Percentiles rank a stretch among this genome's conserved stretches.
These are phyloP conservation scores for Phalangium opilio DNA, from an alignment of 2,888 invertebrate species.

Conservation along the genomic window DNA sequence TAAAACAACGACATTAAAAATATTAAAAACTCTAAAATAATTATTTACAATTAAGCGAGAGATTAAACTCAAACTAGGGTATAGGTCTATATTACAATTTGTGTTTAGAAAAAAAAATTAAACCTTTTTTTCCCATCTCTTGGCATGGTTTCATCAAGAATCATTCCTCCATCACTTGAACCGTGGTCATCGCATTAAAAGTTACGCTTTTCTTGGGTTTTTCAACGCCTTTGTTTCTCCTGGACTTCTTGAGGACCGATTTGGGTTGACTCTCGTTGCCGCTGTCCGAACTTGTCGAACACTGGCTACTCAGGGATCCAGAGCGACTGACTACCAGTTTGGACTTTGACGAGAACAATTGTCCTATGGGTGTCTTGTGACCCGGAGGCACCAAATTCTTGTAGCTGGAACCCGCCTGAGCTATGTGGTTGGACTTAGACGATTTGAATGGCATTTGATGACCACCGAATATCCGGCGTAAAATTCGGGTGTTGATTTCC, in stretches of 20 bases:
- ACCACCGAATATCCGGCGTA: background rate
- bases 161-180: slow-evolving; percentile 16
- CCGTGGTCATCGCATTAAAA: slow-evolving; percentile 15
- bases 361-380: background rate
- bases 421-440: background rate
- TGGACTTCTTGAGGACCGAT: slow-evolving; percentile 15
- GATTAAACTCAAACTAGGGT: too few species aligned
- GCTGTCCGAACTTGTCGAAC: slow-evolving; percentile 14
- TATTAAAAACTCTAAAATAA: too few species aligned
- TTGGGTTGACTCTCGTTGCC: slow-evolving; percentile 16
- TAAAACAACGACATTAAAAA: too few species aligned
- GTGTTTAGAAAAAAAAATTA: too few species aligned
- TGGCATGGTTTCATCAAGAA: background rate
- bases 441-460: background rate
- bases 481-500: background rate
- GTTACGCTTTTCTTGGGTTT: slow-evolving; percentile 13
- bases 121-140: background rate
- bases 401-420: too few species aligned
- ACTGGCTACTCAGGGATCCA: slow-evolving; percentile 16
- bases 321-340: slow-evolving; percentile 12
- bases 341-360: background rate
- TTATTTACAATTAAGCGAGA: too few species aligned
- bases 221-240: background rate
- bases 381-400: background rate
- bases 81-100: too few species aligned